A percentile compares a stretch with the other conserved stretches of the same genome.
Evolutionary conservation across 2,113 vertebrate genomes (phyloP).

Genomic region (Pardalotus punctatus): DNA sequence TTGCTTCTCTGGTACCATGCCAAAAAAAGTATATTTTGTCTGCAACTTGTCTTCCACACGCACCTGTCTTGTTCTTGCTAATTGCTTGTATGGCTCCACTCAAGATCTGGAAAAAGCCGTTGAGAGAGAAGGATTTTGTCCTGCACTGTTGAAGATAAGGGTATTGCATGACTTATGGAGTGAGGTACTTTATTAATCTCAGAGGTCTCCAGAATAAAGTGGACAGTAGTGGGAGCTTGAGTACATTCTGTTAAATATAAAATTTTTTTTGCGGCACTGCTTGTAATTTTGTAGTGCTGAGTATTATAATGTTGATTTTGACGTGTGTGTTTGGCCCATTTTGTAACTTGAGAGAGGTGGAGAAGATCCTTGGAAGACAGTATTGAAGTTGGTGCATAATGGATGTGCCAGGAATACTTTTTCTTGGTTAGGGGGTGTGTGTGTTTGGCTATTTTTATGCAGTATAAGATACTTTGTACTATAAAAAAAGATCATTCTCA

Average conservation of each 20-base stretch:
- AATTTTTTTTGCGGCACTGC: not conserved
- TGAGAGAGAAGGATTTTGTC: not conserved
- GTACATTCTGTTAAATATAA: not conserved
- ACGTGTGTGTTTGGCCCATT: rapidly evolving
- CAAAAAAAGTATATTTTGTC: not conserved
- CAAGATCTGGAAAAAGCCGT: not conserved
- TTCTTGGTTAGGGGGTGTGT: not conserved
- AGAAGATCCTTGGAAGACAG: not conserved
- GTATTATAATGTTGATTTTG: not conserved
- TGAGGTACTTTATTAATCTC: not conserved
- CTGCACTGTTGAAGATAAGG: not conserved
- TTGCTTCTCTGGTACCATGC: not conserved
- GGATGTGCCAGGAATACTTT: not conserved
- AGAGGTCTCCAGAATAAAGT: not conserved
- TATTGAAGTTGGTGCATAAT: not conserved
- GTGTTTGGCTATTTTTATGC: not conserved
- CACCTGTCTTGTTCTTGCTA: not conserved
- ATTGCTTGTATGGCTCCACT: not conserved
- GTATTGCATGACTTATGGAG: not conserved
- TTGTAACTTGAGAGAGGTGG: not conserved
- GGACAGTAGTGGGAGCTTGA: not conserved
- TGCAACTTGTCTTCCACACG: not conserved
- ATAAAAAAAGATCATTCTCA: not conserved
- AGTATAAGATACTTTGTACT: not conserved
- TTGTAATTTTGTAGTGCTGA: not conserved